Percentiles rank a stretch among this genome's conserved stretches.
phyloP scores from a whole-genome alignment of 2,888 invertebrate genomes.

The Xylophagus ater region DNA sequence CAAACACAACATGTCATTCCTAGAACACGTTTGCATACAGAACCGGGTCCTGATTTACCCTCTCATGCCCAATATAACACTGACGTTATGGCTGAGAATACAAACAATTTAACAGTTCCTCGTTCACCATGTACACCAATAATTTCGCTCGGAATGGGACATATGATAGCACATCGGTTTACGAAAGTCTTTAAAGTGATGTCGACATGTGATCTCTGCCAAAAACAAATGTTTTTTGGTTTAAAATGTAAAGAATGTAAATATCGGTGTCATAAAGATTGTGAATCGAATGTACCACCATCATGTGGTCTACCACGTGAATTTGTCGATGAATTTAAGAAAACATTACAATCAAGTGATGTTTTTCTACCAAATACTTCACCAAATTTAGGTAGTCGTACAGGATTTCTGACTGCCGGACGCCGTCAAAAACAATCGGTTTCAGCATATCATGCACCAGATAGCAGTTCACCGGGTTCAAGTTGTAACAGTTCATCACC shows the following conservation, averaged over 20 bases:
- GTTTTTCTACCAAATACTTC: constrained; percentile 34
- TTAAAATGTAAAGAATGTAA: constrained; percentile 92
- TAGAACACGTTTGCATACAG: constrained; percentile 35
- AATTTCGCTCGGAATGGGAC: constrained; percentile 69
- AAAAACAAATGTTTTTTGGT: constrained; percentile 76
- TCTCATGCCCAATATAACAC: constrained; percentile 22
- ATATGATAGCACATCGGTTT: constrained; percentile 83
- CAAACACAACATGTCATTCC: constrained; percentile 21
- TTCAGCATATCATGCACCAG: constrained; percentile 44
- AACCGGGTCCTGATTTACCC: constrained; percentile 28
- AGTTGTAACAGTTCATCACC: constrained; percentile 95
- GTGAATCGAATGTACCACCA: constrained; percentile 82
- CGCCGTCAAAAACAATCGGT: constrained; percentile 21
- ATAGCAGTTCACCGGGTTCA: constrained; percentile 87
- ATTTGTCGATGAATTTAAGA: constrained; percentile 71
- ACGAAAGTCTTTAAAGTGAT: constrained; percentile 79
- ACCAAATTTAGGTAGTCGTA: constrained; percentile 29
- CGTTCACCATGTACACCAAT: constrained; percentile 65
- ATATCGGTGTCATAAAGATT: constrained; percentile 64
- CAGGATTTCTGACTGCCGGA: constrained; percentile 18
- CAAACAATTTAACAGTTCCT: constrained; percentile 41
- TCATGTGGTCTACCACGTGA: constrained; percentile 85
- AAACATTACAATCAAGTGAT: constrained; percentile 53
- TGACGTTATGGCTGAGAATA: constrained; percentile 30
- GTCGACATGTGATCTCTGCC: constrained; percentile 82